phyloP scores from a whole-genome alignment of 2,797 vertebrate genomes.

The Tadarida brasiliensis region DNA sequence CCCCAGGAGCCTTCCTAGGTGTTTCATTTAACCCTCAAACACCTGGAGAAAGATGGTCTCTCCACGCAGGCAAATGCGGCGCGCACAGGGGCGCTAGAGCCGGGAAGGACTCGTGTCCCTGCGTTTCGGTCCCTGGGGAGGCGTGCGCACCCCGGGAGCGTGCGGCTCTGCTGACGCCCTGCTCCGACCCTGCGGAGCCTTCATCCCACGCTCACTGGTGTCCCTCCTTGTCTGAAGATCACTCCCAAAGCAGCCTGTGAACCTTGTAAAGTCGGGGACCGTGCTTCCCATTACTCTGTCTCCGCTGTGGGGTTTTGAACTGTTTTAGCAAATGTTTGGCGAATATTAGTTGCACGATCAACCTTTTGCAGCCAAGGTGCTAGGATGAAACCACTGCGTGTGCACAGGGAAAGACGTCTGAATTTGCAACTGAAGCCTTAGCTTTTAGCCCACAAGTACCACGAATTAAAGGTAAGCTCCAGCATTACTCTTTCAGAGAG shows the following conservation, averaged over 20 bases:
- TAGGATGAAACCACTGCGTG: background rate
- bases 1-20: rapidly evolving
- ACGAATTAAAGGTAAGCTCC: background rate
- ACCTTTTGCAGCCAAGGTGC: background rate
- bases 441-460: background rate
- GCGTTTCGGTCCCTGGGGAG: background rate
- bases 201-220: background rate
- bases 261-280: background rate
- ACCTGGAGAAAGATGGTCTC: background rate
- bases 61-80: background rate
- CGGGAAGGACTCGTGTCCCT: background rate
- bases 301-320: background rate
- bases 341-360: background rate
- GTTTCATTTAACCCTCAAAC: background rate
- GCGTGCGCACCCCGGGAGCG: background rate
- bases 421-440: background rate
- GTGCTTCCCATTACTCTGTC: rapidly evolving
- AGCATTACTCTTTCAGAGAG: background rate
- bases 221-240: background rate
- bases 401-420: background rate
- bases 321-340: background rate
- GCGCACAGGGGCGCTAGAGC: too few relatives aligned
- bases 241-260: too few relatives aligned
- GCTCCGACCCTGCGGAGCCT: too few relatives aligned
- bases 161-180: rapidly evolving